These are phyloP conservation scores for Exephanes ischioxanthus DNA, from an alignment of 2,888 invertebrate species.

Conservation along the genomic window DNA sequence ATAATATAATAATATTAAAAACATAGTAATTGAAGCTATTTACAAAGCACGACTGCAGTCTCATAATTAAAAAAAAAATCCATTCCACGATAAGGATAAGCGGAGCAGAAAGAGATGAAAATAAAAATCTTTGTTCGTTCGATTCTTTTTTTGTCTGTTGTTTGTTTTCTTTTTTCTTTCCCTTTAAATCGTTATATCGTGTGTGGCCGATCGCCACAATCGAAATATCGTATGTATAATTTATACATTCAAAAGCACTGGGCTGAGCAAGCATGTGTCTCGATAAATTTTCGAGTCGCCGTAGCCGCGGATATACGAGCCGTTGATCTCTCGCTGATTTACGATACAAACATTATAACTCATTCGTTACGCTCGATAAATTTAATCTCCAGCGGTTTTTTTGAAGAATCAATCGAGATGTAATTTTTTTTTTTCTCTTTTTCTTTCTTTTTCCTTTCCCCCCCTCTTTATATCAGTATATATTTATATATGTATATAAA, in stretches of 20 bases:
- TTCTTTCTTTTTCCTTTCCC: not conserved
- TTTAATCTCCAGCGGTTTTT: slow-evolving; percentile 55
- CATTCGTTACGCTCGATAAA: slow-evolving; percentile 57
- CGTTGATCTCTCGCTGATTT: slow-evolving; percentile 61
- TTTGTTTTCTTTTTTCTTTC: slow-evolving; percentile 12
- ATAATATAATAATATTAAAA: slow-evolving; percentile 78
- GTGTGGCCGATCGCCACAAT: slow-evolving; percentile 52
- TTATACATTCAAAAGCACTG: slow-evolving; percentile 53
- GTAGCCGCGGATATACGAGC: slow-evolving; percentile 64
- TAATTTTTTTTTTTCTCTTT: slow-evolving; percentile 14
- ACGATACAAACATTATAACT: slow-evolving; percentile 53
- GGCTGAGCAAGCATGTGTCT: slow-evolving; percentile 71
- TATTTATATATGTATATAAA: slow-evolving; percentile 31
- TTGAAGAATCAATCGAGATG: slow-evolving; percentile 64
- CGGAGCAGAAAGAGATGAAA: slow-evolving; percentile 34
- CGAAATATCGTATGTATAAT: slow-evolving; percentile 68
- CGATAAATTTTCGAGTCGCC: slow-evolving; percentile 71
- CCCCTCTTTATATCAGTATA: slow-evolving; percentile 10
- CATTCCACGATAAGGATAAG: slow-evolving; percentile 49
- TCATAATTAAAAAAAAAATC: slow-evolving; percentile 70
- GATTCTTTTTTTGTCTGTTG: not conserved
- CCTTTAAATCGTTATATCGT: slow-evolving; percentile 36
- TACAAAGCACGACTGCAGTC: slow-evolving; percentile 84
- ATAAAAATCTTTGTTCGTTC: slow-evolving; percentile 15
- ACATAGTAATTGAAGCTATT: slow-evolving; percentile 80